Evolutionary conservation across 2,797 vertebrate genomes (phyloP).

Genomic region (Sphaeramia orbicularis): DNA sequence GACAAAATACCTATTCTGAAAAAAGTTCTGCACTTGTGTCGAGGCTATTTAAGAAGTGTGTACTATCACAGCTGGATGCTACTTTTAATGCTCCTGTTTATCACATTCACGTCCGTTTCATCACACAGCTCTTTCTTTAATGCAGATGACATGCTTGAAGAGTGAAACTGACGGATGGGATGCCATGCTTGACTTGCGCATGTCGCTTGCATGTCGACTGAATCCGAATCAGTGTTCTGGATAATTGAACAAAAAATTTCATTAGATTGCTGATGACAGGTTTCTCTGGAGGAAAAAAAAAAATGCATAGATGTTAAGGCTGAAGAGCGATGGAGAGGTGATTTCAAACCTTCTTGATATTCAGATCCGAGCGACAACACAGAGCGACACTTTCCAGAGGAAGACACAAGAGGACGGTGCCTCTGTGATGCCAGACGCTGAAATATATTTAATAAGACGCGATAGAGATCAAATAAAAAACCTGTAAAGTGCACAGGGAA

Average conservation of each 20-base stretch:
- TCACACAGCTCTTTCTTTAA: conserved; percentile 13
- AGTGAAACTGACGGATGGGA: conserved; percentile 34
- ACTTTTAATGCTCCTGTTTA: conserved; percentile 18
- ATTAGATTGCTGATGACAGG: conserved; percentile 15
- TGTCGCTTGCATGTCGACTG: neutral
- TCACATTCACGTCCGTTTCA: conserved; percentile 28
- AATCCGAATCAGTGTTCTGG: conserved; percentile 9
- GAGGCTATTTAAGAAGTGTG: neutral
- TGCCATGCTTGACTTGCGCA: neutral
- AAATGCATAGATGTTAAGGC: neutral
- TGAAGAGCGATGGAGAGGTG: neutral
- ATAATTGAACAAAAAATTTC: conserved; percentile 20
- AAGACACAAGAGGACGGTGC: conserved; percentile 12
- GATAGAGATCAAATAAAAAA: conserved; percentile 68
- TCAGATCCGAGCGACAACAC: conserved; percentile 14
- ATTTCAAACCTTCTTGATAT: conserved; percentile 14
- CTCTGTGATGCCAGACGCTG: conserved; percentile 12
- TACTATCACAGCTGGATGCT: conserved; percentile 22
- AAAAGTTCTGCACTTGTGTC: neutral
- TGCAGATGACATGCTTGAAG: conserved; percentile 16
- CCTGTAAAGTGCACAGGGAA: conserved; percentile 40
- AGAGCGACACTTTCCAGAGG: neutral
- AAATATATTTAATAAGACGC: conserved; percentile 60
- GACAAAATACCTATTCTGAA: no score
- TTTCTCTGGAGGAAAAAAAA: neutral